These are phyloP conservation scores for Glossophaga mutica DNA, from an alignment of 2,797 vertebrate genomes.

Conservation along the genomic window DNA sequence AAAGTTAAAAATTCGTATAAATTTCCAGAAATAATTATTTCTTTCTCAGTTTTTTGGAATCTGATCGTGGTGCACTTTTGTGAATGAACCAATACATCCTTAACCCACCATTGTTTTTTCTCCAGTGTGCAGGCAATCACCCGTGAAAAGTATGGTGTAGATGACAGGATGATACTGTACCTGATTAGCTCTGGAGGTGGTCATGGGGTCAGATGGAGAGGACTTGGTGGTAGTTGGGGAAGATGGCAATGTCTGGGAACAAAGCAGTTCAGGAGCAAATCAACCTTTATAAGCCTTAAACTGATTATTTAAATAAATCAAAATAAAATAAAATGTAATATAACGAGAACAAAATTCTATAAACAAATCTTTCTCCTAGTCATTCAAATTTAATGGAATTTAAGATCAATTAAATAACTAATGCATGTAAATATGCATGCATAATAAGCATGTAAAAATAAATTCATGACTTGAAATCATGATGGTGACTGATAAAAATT, in stretches of 20 bases:
- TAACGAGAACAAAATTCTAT: slow-evolving; percentile 85
- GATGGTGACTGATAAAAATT: slow-evolving; percentile 81
- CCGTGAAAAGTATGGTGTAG: slow-evolving; percentile 89
- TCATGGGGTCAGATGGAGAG: slow-evolving; percentile 93
- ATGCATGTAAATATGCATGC: slow-evolving; percentile 86
- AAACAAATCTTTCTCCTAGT: slow-evolving; percentile 80
- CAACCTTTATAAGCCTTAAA: slow-evolving; percentile 89
- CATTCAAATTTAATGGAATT: slow-evolving; percentile 87
- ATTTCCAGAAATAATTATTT: slow-evolving; percentile 36
- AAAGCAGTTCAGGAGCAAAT: slow-evolving; percentile 93
- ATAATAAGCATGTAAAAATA: slow-evolving; percentile 87
- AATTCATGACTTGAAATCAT: slow-evolving; percentile 86
- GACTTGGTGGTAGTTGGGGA: slow-evolving; percentile 93
- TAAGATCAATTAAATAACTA: slow-evolving; percentile 83
- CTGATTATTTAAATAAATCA: slow-evolving; percentile 84
- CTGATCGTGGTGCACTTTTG: slow-evolving; percentile 83
- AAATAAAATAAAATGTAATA: slow-evolving; percentile 84
- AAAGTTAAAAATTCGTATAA: slow-evolving; percentile 58
- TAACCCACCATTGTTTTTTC: slow-evolving; percentile 86
- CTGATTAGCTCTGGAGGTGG: slow-evolving; percentile 93
- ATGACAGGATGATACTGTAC: slow-evolving; percentile 91
- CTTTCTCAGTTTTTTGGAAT: slow-evolving; percentile 52
- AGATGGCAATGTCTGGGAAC: slow-evolving; percentile 93
- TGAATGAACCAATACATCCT: slow-evolving; percentile 86
- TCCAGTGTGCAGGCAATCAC: slow-evolving; percentile 85